These are phyloP conservation scores for Hoplias malabaricus DNA, from an alignment of 2,113 vertebrate genomes.

Conservation along the genomic window DNA sequence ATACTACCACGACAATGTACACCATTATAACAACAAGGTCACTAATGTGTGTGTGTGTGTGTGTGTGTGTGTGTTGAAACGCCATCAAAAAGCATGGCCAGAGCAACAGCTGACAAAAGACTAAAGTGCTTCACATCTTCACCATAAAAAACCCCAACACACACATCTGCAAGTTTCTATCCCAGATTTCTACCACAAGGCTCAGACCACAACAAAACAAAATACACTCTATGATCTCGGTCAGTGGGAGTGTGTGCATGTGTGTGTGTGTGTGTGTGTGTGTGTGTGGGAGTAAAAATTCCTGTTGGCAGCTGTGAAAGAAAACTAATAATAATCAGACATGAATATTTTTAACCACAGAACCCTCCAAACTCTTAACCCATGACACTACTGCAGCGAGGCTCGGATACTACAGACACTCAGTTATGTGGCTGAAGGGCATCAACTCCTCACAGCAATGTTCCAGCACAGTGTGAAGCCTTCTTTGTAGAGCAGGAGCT, in stretches of 20 bases:
- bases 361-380: background rate
- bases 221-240: slow-evolving; percentile 6
- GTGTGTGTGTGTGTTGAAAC: slow-evolving; percentile 25
- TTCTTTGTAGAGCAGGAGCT: no score
- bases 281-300: slow-evolving; percentile 7
- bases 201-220: slow-evolving; percentile 29
- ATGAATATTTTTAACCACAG: background rate
- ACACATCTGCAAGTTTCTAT: slow-evolving; percentile 31
- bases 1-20: no score
- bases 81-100: background rate
- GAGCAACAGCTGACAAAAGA: slow-evolving; percentile 24
- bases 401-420: no score
- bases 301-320: slow-evolving; percentile 5
- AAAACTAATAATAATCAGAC: slow-evolving; percentile 24
- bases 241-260: background rate
- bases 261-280: slow-evolving; percentile 20
- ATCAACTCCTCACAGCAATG: no score
- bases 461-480: no score
- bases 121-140: slow-evolving; percentile 10
- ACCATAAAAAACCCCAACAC: background rate
- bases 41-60: background rate
- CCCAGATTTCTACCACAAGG: slow-evolving; percentile 2
- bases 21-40: no score
- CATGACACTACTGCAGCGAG: no score
- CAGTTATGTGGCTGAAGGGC: no score